A percentile compares a stretch with the other conserved stretches of the same genome.
Evolutionary conservation across 1,140 invertebrate genomes (phyloP).

Genomic region (Ceratosolen fusciceps): DNA sequence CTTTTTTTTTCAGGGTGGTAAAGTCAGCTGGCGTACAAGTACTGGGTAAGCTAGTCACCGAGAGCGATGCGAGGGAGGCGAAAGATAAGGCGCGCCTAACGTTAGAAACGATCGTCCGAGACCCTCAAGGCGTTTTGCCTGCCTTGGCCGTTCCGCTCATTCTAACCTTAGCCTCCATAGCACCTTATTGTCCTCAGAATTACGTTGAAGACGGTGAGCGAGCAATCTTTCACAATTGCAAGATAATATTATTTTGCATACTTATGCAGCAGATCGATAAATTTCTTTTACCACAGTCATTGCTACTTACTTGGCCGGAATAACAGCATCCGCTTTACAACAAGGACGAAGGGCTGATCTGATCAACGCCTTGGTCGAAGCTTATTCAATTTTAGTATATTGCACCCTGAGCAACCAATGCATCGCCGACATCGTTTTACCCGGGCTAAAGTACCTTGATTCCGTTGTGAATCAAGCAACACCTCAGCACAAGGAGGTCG

Average conservation of each 20-base stretch:
- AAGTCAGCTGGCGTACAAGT: constrained; percentile 77
- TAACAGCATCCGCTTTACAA: constrained; percentile 74
- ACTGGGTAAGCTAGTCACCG: constrained; percentile 77
- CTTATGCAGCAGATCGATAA: no score
- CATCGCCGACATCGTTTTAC: constrained; percentile 66
- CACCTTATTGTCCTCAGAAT: constrained; percentile 70
- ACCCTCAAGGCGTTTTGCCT: constrained; percentile 63
- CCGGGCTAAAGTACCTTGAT: constrained; percentile 73
- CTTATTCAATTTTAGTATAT: constrained; percentile 78
- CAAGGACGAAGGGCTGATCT: constrained; percentile 75
- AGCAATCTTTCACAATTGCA: no score
- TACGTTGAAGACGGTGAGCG: constrained; percentile 74
- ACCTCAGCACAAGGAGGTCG: constrained; percentile 70
- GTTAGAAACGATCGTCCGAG: constrained; percentile 75
- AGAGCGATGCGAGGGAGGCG: constrained; percentile 73
- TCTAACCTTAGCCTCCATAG: constrained; percentile 71
- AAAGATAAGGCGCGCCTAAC: constrained; percentile 81
- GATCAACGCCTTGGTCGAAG: constrained; percentile 76
- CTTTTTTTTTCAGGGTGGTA: constrained; percentile 75
- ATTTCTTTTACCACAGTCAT: constrained; percentile 71
- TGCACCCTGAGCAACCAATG: constrained; percentile 73
- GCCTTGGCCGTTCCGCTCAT: constrained; percentile 70
- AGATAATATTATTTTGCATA: no score
- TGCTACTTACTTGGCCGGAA: constrained; percentile 75
- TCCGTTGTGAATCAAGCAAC: constrained; percentile 68